Percentiles rank a stretch among this genome's conserved stretches.
These are phyloP conservation scores for Hetaerina americana DNA, from an alignment of 1,140 invertebrate genomes.

Conservation along the genomic window DNA sequence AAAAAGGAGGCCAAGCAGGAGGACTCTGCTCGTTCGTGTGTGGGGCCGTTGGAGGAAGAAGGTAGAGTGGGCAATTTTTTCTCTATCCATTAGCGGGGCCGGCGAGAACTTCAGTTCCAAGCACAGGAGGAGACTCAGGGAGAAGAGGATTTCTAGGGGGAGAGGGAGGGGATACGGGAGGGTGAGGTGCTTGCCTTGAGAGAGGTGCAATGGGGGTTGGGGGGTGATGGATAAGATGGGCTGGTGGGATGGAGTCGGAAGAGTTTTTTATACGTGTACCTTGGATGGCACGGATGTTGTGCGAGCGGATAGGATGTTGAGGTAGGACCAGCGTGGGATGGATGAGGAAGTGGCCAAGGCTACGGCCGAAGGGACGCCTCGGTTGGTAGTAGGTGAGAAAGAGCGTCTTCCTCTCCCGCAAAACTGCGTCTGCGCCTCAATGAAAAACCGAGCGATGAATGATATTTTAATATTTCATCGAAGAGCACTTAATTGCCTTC, in stretches of 20 bases:
- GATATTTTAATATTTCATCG: no score
- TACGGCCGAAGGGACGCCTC: neutral
- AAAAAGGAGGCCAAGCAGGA: neutral
- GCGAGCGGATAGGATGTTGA: no score
- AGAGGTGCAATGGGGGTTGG: no score
- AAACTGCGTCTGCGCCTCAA: neutral
- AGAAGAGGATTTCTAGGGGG: neutral
- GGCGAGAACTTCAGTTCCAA: no score
- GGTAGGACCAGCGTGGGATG: no score
- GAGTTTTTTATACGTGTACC: neutral
- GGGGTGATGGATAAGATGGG: neutral
- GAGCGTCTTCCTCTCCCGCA: neutral
- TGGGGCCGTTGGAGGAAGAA: no score
- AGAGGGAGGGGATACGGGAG: neutral
- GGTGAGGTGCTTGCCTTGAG: neutral
- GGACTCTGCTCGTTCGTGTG: no score
- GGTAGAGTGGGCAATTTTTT: neutral
- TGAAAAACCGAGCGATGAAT: no score
- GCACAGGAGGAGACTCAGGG: neutral
- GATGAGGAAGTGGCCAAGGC: neutral
- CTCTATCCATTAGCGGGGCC: no score
- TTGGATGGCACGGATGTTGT: no score
- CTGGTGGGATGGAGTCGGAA: neutral
- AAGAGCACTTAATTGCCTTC: no score
- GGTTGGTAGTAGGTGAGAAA: neutral